Conservation (phyloP, 2,888 invertebrate species). For the Hipparchia sbordonii region DNA sequence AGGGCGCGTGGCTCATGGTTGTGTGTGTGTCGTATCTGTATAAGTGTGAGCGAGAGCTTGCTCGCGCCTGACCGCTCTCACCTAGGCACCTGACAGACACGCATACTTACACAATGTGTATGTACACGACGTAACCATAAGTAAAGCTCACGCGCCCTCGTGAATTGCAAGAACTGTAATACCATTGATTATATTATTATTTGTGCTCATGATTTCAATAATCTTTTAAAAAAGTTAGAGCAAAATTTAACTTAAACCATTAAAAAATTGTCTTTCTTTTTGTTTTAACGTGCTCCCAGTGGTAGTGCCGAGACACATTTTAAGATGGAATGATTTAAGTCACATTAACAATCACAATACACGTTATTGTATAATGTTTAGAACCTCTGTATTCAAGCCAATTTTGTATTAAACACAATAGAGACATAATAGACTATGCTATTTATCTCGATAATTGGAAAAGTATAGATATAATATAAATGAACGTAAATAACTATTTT, state of each 20-base stretch:
- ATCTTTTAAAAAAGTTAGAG: not conserved
- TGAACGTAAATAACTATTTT: not conserved
- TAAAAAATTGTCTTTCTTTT: too few relatives aligned
- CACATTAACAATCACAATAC: not conserved
- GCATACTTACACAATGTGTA: too few relatives aligned
- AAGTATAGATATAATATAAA: not conserved
- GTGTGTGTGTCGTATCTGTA: too few relatives aligned
- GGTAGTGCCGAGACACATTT: not conserved
- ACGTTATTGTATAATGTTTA: not conserved
- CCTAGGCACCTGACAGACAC: too few relatives aligned
- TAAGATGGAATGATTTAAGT: slow-evolving; percentile 3
- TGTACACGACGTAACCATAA: too few relatives aligned
- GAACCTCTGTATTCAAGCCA: not conserved
- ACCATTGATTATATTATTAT: not conserved
- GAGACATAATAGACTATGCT: not conserved
- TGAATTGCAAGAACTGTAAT: not conserved
- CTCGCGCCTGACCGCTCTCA: too few relatives aligned
- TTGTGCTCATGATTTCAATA: not conserved
- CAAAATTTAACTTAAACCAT: too few relatives aligned
- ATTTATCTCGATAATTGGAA: not conserved
- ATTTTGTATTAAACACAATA: not conserved
- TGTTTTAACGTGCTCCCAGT: too few relatives aligned
- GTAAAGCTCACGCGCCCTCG: too few relatives aligned
- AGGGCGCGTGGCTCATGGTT: too few relatives aligned
- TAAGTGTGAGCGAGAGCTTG: too few relatives aligned